Base-by-base conservation (phyloP, 30 jellyfish, hydroid and myxozoan species). In the Phacellophora camtschatica region DNA sequence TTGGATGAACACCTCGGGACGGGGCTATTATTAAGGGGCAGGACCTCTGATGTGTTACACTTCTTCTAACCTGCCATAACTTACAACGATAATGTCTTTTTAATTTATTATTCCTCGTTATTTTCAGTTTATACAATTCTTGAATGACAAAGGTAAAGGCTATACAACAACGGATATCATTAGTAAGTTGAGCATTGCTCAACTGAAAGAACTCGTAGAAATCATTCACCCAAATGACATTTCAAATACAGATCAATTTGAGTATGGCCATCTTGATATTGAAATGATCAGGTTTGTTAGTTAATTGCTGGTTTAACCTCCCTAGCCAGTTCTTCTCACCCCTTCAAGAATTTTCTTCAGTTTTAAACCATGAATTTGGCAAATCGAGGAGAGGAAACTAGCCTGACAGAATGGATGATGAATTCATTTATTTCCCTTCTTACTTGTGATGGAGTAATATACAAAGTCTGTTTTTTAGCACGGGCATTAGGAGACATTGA, bases 171-270 rank as follows among this genome's bases (percentile, higher is more conserved):
- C 16, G 59, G 33, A 36, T 4, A 48, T 19, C 16, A 37, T 84
- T 33, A 50, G 39, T 28, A 32, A 32, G 16, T 28, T 84, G 72
- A 48, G 46, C 30, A 74, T 73, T 4, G 27, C 22, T 12, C 68
- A 84, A 22, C 39, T 84, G 50, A 72, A 74, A 45, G 78, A 48
- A 20, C 84, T 84, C 12, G 89, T 64, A 18, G 89, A 72, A 35
- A 49, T 84, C 68, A 53, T 84, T 24, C 95, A 84, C 64, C 95
- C 95, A 7, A 71, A 72, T 32, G 95, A 84, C 13, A 56, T 84
- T 13, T 72, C 95, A 48, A 84, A 84, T 39, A 84, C 95, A 29
- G 84, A 84, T 36, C 66, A 28, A 18, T 49, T 59, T 37, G 95
- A 84, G 51, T 84, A 84, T 36, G 84, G 95, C 8, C 95, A 82